phyloP scores from a whole-genome alignment of 2,888 invertebrate species.

The Zele albiditarsus region DNA sequence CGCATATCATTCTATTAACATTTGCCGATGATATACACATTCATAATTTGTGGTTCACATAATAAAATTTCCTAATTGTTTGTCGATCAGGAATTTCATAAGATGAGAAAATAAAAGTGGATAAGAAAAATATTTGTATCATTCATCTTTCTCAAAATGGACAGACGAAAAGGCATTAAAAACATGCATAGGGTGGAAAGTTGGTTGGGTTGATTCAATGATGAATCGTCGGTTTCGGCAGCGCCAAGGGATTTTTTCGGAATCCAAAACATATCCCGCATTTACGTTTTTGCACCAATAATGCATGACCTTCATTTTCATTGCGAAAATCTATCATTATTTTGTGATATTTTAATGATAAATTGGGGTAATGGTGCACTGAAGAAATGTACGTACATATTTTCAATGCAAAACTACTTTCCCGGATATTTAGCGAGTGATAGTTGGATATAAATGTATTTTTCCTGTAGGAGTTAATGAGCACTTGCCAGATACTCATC shows the following conservation, averaged over 20 bases:
- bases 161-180: conserved; percentile 1
- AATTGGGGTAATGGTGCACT: not conserved
- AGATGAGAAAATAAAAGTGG: not conserved
- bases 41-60: too few relatives aligned
- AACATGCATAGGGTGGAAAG: conserved; percentile 1
- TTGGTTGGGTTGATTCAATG: conserved; percentile 5
- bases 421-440: conserved; percentile 25
- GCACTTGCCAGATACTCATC: conserved; percentile 21
- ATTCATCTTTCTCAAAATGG: not conserved
- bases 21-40: too few relatives aligned
- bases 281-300: not conserved
- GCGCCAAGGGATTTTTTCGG: not conserved
- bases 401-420: conserved; percentile 5
- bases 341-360: not conserved
- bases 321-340: not conserved
- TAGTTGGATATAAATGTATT: not conserved
- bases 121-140: not conserved
- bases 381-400: not conserved
- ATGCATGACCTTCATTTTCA: not conserved
- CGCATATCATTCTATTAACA: too few relatives aligned
- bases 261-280: not conserved
- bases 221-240: not conserved
- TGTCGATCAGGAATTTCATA: too few relatives aligned
- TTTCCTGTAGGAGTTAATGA: not conserved
- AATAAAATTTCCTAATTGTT: too few relatives aligned